Evolutionary conservation across 2,888 invertebrate species (phyloP).

Genomic region (Nesidiocoris tenuis): DNA sequence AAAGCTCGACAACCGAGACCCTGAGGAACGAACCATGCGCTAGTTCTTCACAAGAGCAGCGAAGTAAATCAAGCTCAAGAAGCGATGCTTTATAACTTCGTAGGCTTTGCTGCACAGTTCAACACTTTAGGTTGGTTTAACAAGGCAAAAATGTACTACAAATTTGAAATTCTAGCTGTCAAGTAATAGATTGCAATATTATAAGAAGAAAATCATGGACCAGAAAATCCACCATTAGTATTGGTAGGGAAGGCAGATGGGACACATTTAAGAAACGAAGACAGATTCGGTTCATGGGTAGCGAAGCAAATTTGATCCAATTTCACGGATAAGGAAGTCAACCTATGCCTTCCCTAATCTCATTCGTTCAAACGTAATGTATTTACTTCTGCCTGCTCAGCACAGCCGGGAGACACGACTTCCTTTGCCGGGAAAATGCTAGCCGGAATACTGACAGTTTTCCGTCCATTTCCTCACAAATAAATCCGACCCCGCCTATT

Average conservation of each 20-base stretch:
- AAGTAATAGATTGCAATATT: neutral
- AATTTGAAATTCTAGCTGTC: no score
- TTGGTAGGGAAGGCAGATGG: conserved; percentile 22
- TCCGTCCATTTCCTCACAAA: conserved; percentile 27
- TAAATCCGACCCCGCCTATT: conserved; percentile 11
- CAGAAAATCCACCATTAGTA: neutral
- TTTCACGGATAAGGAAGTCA: conserved; percentile 11
- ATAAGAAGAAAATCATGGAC: neutral
- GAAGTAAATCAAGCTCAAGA: no score
- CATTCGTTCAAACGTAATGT: conserved; percentile 13
- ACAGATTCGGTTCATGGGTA: conserved; percentile 31
- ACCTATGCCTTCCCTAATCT: neutral
- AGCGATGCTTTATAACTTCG: no score
- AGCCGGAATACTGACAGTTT: neutral
- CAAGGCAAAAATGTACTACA: no score
- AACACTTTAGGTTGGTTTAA: no score
- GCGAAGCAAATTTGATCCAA: conserved; percentile 31
- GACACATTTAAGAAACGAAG: neutral
- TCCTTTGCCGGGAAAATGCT: neutral
- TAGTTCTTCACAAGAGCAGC: no score
- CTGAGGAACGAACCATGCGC: no score
- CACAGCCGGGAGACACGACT: neutral
- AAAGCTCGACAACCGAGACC: no score
- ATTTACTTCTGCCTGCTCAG: conserved; percentile 21
- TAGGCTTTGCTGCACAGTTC: no score